Evolutionary conservation across 2,888 invertebrate genomes (phyloP).

Genomic region (Hydrotaea diabolus): DNA sequence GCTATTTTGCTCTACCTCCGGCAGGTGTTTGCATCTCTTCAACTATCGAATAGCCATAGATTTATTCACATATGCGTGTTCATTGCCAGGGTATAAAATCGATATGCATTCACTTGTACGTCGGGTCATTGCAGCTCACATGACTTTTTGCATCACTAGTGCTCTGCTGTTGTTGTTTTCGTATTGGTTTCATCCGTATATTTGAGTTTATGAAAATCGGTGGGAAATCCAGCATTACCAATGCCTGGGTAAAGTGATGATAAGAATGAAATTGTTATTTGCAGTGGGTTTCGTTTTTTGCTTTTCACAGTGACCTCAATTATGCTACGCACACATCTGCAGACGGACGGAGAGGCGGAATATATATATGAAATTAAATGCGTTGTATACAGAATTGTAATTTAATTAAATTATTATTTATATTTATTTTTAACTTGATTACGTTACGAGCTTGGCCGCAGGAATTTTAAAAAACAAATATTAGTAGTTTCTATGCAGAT

Average conservation of each 20-base stretch:
- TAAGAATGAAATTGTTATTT: no score
- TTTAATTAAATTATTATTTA: conserved; percentile 62
- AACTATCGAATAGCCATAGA: no score
- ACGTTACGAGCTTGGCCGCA: neutral
- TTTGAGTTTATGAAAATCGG: neutral
- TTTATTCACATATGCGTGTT: no score
- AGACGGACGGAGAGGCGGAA: neutral
- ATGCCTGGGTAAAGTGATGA: no score
- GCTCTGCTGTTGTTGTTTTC: no score
- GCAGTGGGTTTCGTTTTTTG: no score
- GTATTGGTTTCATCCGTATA: neutral
- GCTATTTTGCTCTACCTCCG: no score
- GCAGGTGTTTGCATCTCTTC: no score
- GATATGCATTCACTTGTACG: no score
- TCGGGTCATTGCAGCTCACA: no score
- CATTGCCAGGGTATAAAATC: no score
- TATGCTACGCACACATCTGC: neutral
- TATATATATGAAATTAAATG: neutral
- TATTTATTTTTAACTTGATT: conserved; percentile 41
- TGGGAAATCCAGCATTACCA: conserved; percentile 35
- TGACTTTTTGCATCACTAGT: no score
- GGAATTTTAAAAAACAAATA: conserved; percentile 13
- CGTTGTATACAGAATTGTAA: conserved; percentile 31
- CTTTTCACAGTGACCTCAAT: conserved; percentile 56
- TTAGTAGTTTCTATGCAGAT: conserved; percentile 32